Evolutionary conservation across 2,888 invertebrate species (phyloP).

Genomic region (Gryllus longicercus): DNA sequence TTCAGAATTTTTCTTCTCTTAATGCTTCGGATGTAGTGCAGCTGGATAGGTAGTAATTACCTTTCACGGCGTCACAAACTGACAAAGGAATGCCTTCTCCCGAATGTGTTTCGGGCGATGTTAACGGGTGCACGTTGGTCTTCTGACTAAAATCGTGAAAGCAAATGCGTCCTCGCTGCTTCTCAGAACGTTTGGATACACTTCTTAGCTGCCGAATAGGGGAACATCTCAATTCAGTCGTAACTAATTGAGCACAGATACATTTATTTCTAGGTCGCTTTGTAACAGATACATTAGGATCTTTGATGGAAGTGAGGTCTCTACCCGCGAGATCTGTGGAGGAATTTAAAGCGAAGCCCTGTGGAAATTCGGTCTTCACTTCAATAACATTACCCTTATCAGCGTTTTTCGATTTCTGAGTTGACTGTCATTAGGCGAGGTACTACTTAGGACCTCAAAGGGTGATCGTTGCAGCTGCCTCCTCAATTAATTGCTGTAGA

Average conservation of each 20-base stretch:
- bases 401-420: not conserved
- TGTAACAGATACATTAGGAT: not conserved
- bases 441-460: not conserved
- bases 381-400: conserved; percentile 17
- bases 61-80: not conserved
- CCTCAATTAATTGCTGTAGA: not conserved
- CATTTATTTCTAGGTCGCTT: not conserved
- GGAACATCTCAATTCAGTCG: not conserved
- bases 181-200: not conserved
- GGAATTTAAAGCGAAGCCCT: not conserved
- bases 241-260: not conserved
- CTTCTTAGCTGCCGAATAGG: not conserved
- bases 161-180: not conserved
- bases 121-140: not conserved
- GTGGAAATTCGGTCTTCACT: not conserved
- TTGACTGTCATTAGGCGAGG: not conserved
- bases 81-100: not conserved
- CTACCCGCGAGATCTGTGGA: not conserved
- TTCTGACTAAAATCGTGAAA: not conserved
- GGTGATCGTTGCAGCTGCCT: not conserved
- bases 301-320: not conserved
- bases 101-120: not conserved
- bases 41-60: conserved; percentile 2
- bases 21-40: not conserved
- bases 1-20: not conserved